Evolutionary conservation across 2,113 vertebrate species (phyloP).

Genomic region (Scomber colias): DNA sequence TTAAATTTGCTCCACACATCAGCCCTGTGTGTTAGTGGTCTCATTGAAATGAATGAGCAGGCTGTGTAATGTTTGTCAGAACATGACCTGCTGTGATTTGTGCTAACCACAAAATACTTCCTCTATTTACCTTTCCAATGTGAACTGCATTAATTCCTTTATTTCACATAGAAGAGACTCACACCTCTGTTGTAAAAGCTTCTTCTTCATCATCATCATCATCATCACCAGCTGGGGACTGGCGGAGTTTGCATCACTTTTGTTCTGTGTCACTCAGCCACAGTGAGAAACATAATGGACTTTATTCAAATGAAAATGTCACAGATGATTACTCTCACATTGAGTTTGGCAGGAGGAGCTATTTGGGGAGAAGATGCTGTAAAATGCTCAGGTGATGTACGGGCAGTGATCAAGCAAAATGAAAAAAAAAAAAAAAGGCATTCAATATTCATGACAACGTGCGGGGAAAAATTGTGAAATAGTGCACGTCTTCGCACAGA

Average conservation of each 20-base stretch:
- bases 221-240: neutral
- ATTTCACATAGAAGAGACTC: constrained; percentile 3
- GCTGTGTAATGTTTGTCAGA: neutral
- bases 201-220: neutral
- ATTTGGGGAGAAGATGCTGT: neutral
- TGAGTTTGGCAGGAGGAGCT: neutral
- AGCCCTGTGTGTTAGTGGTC: too few relatives aligned
- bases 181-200: constrained; percentile 1
- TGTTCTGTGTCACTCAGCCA: neutral
- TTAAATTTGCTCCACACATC: too few relatives aligned
- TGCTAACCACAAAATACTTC: neutral
- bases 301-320: constrained; percentile 45
- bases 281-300: neutral
- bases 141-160: neutral
- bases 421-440: neutral
- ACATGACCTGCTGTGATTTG: neutral
- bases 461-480: neutral
- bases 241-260: neutral
- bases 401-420: too few relatives aligned
- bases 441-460: neutral
- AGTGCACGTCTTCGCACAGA: neutral
- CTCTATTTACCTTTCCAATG: neutral
- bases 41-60: too few relatives aligned
- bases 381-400: too few relatives aligned
- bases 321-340: constrained; percentile 36